Base-by-base conservation (phyloP, 2,113 vertebrate species). In the Stigmatopora argus region DNA sequence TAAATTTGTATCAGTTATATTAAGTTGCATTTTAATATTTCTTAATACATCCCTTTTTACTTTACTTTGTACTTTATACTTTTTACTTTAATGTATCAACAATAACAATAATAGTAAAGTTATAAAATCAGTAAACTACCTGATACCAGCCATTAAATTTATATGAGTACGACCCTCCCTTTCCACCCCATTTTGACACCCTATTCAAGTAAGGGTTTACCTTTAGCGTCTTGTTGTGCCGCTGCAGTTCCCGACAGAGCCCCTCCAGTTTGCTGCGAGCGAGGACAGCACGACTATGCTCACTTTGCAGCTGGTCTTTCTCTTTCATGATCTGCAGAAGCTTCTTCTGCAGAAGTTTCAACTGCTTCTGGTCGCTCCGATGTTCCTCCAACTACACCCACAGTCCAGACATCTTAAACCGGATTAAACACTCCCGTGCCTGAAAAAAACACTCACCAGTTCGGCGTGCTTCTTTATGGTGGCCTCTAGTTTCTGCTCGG, bases 171-270 rank as follows among this genome's bases (percentile, higher is more conserved):
- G 26, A n/a, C n/a, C n/a, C n/a, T n/a, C n/a, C n/a, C n/a, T n/a
- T n/a, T n/a, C n/a, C n/a, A n/a, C 26, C 26, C 26, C 26, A 31
- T 31, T 31, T 31, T 31, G 26, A 2, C 26, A 31, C 26, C 26
- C 26, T 31, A 31, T 31, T 31, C 26, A 31, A 31, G 26, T 31
- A 31, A 3, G 3, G 26, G 26, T 31, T 31, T 75, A 98, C 97
- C 95, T 99, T 99, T 41, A 99, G 84, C 0, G 94, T 99, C 88
- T 96, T 98, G 88, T 99, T 99, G 89, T 99, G 97, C 73, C 97
- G 92, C 88, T 99, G 97, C 75, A 99, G 92, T 85, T 99, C 96
- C 21, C 96, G 87, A 73, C 97, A 99, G 49, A 99, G 91, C 48
- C 95, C 91, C 82, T 99, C 97, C 0, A 99, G 91, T 82, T 99